Conservation (phyloP, 2,888 invertebrate species). For the Troilus luridus region DNA sequence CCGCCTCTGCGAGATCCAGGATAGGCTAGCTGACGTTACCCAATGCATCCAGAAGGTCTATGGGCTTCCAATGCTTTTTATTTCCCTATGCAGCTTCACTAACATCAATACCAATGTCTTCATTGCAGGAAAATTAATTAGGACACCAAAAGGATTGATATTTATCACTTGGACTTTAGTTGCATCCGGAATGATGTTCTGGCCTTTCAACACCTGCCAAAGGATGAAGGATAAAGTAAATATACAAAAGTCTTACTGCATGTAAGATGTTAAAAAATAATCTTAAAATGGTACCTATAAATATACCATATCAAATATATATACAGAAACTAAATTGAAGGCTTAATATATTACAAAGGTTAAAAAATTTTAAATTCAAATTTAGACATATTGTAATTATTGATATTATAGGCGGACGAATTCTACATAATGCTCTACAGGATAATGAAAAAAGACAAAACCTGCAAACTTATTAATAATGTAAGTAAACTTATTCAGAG, state of each 20-base stretch:
- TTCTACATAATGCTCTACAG: not conserved
- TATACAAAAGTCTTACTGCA: not conserved
- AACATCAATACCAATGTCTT: not conserved
- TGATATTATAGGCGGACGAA: not conserved
- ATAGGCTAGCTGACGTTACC: not conserved
- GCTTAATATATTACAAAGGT: too few relatives aligned
- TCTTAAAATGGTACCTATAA: not conserved
- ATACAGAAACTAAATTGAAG: too few relatives aligned
- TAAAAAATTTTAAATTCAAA: too few relatives aligned
- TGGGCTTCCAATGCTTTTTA: not conserved
- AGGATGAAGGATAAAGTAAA: not conserved
- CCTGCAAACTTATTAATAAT: not conserved
- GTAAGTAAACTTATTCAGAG: not conserved
- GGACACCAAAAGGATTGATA: not conserved
- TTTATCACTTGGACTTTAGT: not conserved
- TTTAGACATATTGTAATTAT: not conserved
- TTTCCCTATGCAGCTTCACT: not conserved
- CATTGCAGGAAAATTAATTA: not conserved
- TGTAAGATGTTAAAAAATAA: too few relatives aligned
- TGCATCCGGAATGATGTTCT: not conserved
- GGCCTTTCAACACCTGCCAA: not conserved
- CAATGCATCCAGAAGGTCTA: not conserved
- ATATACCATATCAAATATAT: too few relatives aligned
- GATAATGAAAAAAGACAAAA: not conserved
- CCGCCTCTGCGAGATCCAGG: not conserved